phyloP scores from a whole-genome alignment of 92 coral and sea anemone genomes.

The Actinernus sp. region DNA sequence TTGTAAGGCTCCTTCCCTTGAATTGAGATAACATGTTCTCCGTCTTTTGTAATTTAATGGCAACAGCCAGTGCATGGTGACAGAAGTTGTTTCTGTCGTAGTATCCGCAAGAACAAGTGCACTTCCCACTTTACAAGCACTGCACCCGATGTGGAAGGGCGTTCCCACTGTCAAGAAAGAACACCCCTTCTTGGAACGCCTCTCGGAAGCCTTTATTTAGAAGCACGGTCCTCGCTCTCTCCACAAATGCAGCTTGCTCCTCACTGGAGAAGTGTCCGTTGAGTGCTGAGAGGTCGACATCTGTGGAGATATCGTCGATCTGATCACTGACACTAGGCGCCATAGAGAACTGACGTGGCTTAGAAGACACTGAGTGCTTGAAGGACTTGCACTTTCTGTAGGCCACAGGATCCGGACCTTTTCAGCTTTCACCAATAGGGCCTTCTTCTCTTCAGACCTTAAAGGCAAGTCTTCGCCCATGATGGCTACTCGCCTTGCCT shows the following conservation, averaged over 20 bases:
- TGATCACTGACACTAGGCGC: not conserved
- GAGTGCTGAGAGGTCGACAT: not conserved
- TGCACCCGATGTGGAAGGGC: not conserved
- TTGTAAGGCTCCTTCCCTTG: conserved; percentile 9
- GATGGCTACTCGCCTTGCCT: conserved; percentile 9
- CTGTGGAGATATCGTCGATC: not conserved
- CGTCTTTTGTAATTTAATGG: not conserved
- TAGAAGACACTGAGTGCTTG: conserved; percentile 10
- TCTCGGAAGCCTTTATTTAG: conserved; percentile 1
- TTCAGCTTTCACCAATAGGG: not conserved
- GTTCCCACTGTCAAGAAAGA: conserved; percentile 21
- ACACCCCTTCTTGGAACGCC: not conserved
- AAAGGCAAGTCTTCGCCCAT: not conserved
- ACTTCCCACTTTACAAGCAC: conserved; percentile 21
- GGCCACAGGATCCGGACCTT: conserved; percentile 25
- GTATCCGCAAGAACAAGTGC: conserved; percentile 7
- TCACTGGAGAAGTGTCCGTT: conserved; percentile 3
- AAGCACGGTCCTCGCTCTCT: conserved; percentile 9
- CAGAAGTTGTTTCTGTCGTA: conserved; percentile 13
- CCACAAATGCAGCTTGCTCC: conserved; percentile 4
- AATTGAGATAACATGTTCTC: conserved; percentile 5
- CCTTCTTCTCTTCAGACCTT: not conserved
- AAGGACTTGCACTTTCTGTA: conserved; percentile 26
- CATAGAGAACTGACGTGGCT: not conserved
- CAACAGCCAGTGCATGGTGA: conserved; percentile 11